Conservation (phyloP, 30 jellyfish, hydroid and myxozoan species). For the Hydractinia symbiolongicarpus region DNA sequence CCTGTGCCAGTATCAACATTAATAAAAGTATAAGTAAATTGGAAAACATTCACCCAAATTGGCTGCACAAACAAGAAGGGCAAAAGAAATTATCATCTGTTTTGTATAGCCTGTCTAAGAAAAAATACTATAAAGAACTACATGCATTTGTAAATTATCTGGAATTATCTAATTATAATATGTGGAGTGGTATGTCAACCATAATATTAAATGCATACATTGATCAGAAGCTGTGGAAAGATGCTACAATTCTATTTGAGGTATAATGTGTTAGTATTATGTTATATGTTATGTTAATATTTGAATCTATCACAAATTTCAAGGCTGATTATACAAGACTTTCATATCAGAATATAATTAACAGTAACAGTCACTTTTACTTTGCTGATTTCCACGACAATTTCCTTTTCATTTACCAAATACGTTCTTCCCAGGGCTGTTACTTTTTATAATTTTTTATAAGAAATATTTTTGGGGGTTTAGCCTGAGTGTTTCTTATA, state of each 20-base stretch:
- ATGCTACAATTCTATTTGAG: constrained; percentile 2
- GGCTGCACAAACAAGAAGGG: constrained; percentile 1
- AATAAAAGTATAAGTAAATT: neutral
- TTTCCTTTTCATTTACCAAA: no score
- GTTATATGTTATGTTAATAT: neutral
- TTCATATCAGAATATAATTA: no score
- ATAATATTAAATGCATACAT: neutral
- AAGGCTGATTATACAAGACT: no score
- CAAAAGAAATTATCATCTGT: constrained; percentile 3
- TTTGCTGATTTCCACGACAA: no score
- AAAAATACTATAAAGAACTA: neutral
- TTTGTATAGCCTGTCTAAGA: neutral
- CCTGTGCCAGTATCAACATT: neutral
- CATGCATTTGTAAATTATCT: neutral
- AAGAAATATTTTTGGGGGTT: no score
- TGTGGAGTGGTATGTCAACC: constrained; percentile 15
- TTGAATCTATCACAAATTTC: no score
- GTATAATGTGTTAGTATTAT: neutral
- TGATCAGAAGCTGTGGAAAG: constrained; percentile 17
- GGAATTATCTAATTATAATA: neutral
- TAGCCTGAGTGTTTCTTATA: no score
- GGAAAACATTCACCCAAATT: neutral
- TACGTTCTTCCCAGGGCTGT: no score
- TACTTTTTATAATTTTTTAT: no score
- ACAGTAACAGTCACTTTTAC: no score